These are phyloP conservation scores for Pharmacophagus antenor DNA, from an alignment of 2,888 invertebrate species.

Conservation along the genomic window DNA sequence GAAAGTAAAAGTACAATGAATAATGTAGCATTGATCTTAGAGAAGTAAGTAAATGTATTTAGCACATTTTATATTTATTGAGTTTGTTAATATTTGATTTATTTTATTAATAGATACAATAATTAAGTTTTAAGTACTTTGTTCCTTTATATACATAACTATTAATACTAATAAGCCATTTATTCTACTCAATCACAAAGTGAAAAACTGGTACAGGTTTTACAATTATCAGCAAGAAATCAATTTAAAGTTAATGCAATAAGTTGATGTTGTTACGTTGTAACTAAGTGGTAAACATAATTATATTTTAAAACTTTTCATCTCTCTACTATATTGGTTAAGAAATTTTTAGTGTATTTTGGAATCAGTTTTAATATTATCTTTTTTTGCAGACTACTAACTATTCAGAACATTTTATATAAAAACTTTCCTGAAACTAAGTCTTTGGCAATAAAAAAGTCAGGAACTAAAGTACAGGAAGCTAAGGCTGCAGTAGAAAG, in stretches of 20 bases:
- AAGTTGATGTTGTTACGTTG: no score
- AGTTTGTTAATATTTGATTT: no score
- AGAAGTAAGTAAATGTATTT: constrained; percentile 71
- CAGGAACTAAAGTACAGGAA: constrained; percentile 30
- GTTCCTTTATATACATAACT: no score
- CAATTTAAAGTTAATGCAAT: no score
- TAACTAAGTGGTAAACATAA: neutral
- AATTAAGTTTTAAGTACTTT: no score
- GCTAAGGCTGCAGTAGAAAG: constrained; percentile 46
- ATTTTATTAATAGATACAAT: no score
- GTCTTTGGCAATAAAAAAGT: constrained; percentile 59
- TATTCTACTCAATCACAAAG: no score
- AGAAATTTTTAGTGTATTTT: neutral
- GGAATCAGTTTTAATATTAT: neutral
- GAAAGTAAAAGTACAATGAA: constrained; percentile 74
- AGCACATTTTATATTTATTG: no score
- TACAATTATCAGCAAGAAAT: no score
- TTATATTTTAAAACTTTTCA: neutral
- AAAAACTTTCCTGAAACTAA: constrained; percentile 86
- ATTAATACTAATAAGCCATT: no score
- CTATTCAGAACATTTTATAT: constrained; percentile 71
- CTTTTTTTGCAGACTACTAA: constrained; percentile 59
- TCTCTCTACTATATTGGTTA: neutral
- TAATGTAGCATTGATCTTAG: constrained; percentile 81
- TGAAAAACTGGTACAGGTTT: no score